These are phyloP conservation scores for Saguinus imperator DNA, from an alignment of 2,113 vertebrate genomes.

Conservation along the genomic window DNA sequence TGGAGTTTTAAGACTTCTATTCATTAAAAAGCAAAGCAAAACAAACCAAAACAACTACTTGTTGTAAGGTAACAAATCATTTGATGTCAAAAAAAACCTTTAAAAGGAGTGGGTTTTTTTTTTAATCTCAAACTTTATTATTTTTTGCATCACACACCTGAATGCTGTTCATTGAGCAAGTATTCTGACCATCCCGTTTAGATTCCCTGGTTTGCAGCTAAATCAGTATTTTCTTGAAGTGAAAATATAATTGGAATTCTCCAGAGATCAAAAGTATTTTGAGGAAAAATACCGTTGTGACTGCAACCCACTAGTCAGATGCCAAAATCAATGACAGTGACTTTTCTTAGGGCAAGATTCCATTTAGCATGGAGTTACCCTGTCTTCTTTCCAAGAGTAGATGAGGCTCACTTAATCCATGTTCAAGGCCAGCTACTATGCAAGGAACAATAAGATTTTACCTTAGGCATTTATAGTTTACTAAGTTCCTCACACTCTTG, in stretches of 20 bases:
- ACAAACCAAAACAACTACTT: not conserved
- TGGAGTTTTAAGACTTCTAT: not conserved
- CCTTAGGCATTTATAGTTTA: not conserved
- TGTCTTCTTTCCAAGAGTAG: not conserved
- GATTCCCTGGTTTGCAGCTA: constrained; percentile 53
- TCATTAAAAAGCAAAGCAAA: constrained; percentile 33
- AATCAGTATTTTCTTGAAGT: constrained; percentile 70
- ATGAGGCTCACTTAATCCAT: not conserved
- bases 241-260: constrained; percentile 67
- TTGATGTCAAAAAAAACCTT: not conserved
- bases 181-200: constrained; percentile 39
- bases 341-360: not conserved
- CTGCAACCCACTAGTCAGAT: constrained; percentile 8
- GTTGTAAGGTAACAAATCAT: not conserved
- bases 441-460: not conserved
- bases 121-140: constrained; percentile 15
- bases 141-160: constrained; percentile 43
- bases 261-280: constrained; percentile 37
- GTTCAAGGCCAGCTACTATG: not conserved
- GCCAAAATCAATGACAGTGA: constrained; percentile 32
- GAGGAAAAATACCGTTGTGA: constrained; percentile 58
- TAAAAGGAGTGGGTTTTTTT: not conserved
- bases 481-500: not conserved
- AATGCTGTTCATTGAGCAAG: constrained; percentile 36
- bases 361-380: not conserved